Percentiles rank a stretch among this genome's conserved stretches.
These are phyloP conservation scores for Bradypodion pumilum DNA, from an alignment of 2,797 vertebrate species.

Conservation along the genomic window DNA sequence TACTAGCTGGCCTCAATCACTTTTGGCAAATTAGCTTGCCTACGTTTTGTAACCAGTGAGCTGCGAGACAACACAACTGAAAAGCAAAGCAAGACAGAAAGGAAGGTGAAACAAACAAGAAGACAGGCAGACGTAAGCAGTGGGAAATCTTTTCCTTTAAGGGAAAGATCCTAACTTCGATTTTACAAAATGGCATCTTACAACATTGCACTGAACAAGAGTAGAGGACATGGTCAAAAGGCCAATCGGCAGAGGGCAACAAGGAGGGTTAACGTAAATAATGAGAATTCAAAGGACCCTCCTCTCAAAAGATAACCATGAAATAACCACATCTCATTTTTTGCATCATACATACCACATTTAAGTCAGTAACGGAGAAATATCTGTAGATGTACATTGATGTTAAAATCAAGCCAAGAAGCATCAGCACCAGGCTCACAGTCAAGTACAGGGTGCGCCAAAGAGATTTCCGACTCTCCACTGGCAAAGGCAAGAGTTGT, in stretches of 20 bases:
- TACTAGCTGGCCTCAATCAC: too few species aligned
- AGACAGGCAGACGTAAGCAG: neutral
- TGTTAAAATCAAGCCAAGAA: constrained; percentile 87
- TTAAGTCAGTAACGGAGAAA: constrained; percentile 76
- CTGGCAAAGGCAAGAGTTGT: constrained; percentile 58
- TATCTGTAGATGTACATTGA: constrained; percentile 92
- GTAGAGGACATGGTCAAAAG: neutral
- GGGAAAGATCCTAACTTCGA: neutral
- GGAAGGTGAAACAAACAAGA: neutral
- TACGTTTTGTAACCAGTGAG: too few species aligned
- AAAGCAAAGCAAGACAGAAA: neutral
- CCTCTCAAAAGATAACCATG: neutral
- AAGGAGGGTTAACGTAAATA: neutral
- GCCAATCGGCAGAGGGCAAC: neutral
- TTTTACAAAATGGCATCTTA: neutral
- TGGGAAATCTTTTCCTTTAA: neutral
- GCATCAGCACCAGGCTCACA: constrained; percentile 86
- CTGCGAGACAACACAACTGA: neutral
- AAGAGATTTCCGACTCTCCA: constrained; percentile 77
- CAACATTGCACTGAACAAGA: neutral
- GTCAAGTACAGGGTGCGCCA: constrained; percentile 90
- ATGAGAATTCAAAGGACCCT: neutral
- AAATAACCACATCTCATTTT: neutral
- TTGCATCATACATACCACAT: constrained; percentile 76
- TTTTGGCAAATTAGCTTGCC: too few species aligned